Evolutionary conservation across 1,140 invertebrate species (phyloP), one percentile per base, ranked within the genome.

Genomic region (Drosophila ogumai): DNA sequence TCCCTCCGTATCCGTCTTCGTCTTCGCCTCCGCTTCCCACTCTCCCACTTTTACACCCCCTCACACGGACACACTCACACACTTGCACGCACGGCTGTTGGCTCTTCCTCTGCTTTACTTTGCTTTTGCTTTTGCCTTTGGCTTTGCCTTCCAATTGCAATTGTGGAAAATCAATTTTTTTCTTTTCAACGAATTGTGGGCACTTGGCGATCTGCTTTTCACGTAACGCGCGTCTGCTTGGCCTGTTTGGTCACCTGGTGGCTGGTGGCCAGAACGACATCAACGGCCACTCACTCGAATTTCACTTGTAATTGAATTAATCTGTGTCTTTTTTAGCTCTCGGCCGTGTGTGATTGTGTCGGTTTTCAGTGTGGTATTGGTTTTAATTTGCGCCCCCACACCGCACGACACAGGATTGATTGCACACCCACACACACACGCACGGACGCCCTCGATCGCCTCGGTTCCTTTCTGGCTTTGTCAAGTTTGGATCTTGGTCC

Each of bases 161-260:
- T 88, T 81, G 85, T 85, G 85, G 81, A 90, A 90, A 90, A 90
- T 90, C 85, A 90, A 90, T 90, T 90, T 88, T 82, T 88, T 85
- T 85, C 76, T 77, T 73, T 79, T 75, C 49, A 69, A 56, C 55
- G 50, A 74, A 74, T 73, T 74, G 17, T 55, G 54, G 54, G 60
- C 67, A 79, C 54, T 75, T 76, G 55, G 34, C 52, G 59, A 41
- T 67, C 49, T 52, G 58, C 40, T 69, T 64, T 82, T 75, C 56
- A 73, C 69, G 69, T 73, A 73, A 73, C 69, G 36, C 68, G 31
- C 52, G 50, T 34, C 32, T 22, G 50, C 41, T 19, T 32, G 58
- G 59, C 55, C 44, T n/a, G 19, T 46, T 57, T 19, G 49, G 64
- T 60, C 46, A 52, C 79, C 59, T 72, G 44, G 34, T 55, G 52